Evolutionary conservation across 2,797 vertebrate species (phyloP), one percentile per base, ranked within the genome.

Genomic region (Dermochelys coriacea): DNA sequence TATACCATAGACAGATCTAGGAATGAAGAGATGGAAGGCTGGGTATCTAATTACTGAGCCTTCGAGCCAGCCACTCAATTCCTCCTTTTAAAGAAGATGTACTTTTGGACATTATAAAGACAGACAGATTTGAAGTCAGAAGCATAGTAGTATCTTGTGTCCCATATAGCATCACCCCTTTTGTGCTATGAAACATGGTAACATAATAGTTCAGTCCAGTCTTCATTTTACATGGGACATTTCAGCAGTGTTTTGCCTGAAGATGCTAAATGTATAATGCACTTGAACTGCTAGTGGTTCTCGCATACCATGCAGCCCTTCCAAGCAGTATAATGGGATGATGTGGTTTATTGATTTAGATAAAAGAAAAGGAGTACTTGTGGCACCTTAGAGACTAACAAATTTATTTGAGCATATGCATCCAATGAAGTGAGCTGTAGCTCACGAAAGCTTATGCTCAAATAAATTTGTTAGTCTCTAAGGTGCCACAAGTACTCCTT

Each of bases 21-120:
- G 96, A 86, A 94, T 47, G 3, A 41, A 87, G 89, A 88, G 90
- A 41, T 21, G 59, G 90, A 91, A 96, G 91, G 84, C 31, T 85
- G 34, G 12, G 3, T 0, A 1, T 82, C 74, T 83, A 90, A 93
- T 96, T 92, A 87, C 64, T 68, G 18, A 37, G 8, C 1, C 8
- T 94, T 45, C 87, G 81, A 94, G 79, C 90, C 41, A 93, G 61
- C 27, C 77, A 82, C n/a, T 89, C 19, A 86, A 86, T 90, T 71
- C 23, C 78, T 86, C 54, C 21, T 75, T 87, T 85, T 75, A 90
- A 47, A 91, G 81, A 84, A 80, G 10, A 68, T 11, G 9, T 68
- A 23, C 64, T 23, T 68, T 21, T 37, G n/a, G 19, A 37, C 27
- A 59, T 59, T 31, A 31, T 59, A 31, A 93, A 88, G 55, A 87